Evolutionary conservation across 2,888 invertebrate species (phyloP).

Genomic region (Andrena haemorrhoa): DNA sequence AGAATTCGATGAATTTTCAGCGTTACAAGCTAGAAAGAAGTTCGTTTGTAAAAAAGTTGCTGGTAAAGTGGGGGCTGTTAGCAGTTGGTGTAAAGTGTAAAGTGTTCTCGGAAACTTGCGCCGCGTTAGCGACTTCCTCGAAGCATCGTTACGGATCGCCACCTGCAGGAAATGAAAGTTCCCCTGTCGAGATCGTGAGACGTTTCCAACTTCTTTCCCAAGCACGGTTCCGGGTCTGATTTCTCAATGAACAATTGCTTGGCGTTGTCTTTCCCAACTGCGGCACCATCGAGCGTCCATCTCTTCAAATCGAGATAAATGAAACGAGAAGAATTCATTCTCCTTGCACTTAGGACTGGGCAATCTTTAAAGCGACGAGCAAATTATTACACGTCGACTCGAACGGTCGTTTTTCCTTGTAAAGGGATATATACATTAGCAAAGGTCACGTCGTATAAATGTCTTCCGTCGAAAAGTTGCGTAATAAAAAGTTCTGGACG

Average conservation of each 20-base stretch:
- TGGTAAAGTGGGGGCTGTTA: constrained; percentile 35
- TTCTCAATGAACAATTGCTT: constrained; percentile 1
- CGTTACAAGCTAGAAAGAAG: constrained; percentile 37
- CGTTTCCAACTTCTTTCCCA: not conserved
- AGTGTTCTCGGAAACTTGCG: constrained; percentile 29
- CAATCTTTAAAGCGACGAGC: not conserved
- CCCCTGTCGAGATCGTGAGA: not conserved
- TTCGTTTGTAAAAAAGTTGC: constrained; percentile 34
- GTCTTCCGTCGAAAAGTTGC: constrained; percentile 4
- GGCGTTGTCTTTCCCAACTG: not conserved
- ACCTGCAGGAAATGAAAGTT: constrained; percentile 7
- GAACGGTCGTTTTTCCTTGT: not conserved
- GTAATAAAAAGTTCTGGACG: not conserved
- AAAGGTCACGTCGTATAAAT: constrained; percentile 15
- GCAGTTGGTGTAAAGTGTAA: constrained; percentile 28
- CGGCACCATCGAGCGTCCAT: not conserved
- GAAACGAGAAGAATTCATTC: not conserved
- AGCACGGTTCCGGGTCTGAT: not conserved
- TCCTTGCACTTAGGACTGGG: not conserved
- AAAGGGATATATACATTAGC: constrained; percentile 2
- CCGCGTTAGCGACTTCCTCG: constrained; percentile 15
- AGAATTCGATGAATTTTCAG: constrained; percentile 54
- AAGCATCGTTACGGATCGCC: constrained; percentile 9
- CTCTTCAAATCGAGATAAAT: not conserved
- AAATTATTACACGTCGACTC: constrained; percentile 19